phyloP scores from a whole-genome alignment of 2,113 vertebrate species.

The Hemiprocne comata region DNA sequence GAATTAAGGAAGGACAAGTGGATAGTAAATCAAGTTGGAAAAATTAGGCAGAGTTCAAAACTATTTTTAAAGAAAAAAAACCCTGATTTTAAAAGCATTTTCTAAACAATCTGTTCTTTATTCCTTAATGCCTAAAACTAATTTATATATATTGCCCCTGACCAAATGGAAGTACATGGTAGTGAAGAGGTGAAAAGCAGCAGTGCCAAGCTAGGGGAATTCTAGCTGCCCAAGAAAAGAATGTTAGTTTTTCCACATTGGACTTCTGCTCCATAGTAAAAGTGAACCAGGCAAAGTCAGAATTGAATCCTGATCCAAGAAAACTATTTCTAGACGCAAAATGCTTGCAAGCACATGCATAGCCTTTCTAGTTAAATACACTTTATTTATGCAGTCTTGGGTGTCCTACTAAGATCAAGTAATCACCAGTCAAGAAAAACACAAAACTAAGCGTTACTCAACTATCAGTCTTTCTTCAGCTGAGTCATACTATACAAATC shows the following conservation, averaged over 20 bases:
- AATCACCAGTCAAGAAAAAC: not conserved
- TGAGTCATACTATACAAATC: not conserved
- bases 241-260: not conserved
- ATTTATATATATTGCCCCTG: not conserved
- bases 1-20: not conserved
- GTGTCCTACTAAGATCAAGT: conserved; percentile 17
- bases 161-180: not conserved
- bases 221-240: not conserved
- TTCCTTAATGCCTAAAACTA: not conserved
- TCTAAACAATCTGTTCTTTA: not conserved
- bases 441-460: not conserved
- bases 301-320: conserved; percentile 27
- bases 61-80: not conserved
- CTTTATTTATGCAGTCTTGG: conserved; percentile 11
- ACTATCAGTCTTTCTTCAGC: not conserved
- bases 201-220: not conserved
- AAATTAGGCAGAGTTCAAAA: not conserved
- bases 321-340: conserved; percentile 50
- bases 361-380: not conserved
- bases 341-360: not conserved
- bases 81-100: not conserved
- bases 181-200: not conserved
- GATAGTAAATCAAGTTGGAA: not conserved
- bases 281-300: not conserved
- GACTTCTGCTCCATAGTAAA: not conserved